Base-by-base conservation (phyloP, 2,888 invertebrate species). In the Trachelus troglodyta region DNA sequence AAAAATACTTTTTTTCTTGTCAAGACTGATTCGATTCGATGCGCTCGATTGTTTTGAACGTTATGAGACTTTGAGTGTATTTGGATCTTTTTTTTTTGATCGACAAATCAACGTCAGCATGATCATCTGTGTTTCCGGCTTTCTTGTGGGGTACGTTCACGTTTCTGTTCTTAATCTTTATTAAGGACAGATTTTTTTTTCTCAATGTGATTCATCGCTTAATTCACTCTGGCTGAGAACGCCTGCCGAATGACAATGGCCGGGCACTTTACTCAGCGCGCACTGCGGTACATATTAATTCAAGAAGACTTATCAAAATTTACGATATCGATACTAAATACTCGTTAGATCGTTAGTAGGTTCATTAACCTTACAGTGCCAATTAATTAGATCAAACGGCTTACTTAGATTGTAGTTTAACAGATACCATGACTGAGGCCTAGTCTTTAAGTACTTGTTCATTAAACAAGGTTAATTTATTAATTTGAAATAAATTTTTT, bases 71-170 rank as follows among this genome's bases (percentile, higher is more conserved):
- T 40, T 56, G 23, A 56, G 40, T 56, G 40, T 56, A 0, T 56
- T 40, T 56, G 23, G 23, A 9, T 23, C 12, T 15, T 23, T 23
- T 56, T 2, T 56, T 56, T 56, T 23, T 6, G 6, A 23, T 9
- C 23, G 40, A 56, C 40, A 23, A 56, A 56, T 56, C 40, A 56
- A 56, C 12, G 3, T 34, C 71, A 69, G 75, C 74, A 92, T 92
- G 92, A 89, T 92, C 83, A 90, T 91, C 84, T 91, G 90, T 84
- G 87, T 91, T 77, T 90, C 91, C 75, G 91, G 91, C 84, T 91
- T 91, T 83, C 83, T 92, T 85, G 89, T 89, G 85, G 91, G 91
- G 92, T 92, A 89, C 78, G 90, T 89, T 73, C 30, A 35, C 31
- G 71, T 71, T 33, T 56, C 40, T 23, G 9, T 2, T 9, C 9